Conservation (phyloP, 2,888 invertebrate species). For the Perizoma flavofasciatum region DNA sequence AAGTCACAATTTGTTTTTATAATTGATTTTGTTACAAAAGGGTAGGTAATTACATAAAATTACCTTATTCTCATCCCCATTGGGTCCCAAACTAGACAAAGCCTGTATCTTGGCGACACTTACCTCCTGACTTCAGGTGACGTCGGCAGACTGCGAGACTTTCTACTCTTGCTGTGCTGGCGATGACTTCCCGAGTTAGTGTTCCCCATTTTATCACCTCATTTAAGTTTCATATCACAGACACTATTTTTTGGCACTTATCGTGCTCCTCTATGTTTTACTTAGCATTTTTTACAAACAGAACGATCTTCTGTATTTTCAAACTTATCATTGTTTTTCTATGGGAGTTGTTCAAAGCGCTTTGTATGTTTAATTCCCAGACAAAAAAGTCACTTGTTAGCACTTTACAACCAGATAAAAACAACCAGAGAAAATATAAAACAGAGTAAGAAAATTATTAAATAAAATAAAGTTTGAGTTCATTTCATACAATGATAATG, state of each 20-base stretch:
- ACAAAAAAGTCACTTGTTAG: too few relatives aligned
- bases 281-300: conserved; percentile 6
- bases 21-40: too few relatives aligned
- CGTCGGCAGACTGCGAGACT: conserved; percentile 90
- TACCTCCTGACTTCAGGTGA: conserved; percentile 91
- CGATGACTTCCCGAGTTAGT: conserved; percentile 71
- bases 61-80: too few relatives aligned
- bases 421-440: too few relatives aligned
- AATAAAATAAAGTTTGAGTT: too few relatives aligned
- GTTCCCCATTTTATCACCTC: conserved; percentile 67
- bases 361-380: neutral
- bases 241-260: conserved; percentile 12
- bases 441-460: too few relatives aligned
- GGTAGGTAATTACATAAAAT: too few relatives aligned
- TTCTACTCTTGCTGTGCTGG: conserved; percentile 79
- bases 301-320: neutral
- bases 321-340: neutral
- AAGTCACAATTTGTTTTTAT: too few relatives aligned
- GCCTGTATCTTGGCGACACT: conserved; percentile 21
- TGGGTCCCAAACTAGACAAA: too few relatives aligned
- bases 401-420: too few relatives aligned
- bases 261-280: conserved; percentile 9
- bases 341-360: conserved; percentile 17
- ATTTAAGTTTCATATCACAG: conserved; percentile 36
- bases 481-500: too few relatives aligned